A percentile compares a stretch with the other conserved stretches of the same genome.
Evolutionary conservation across 2,888 invertebrate species (phyloP).

Genomic region (Melolontha melolontha): DNA sequence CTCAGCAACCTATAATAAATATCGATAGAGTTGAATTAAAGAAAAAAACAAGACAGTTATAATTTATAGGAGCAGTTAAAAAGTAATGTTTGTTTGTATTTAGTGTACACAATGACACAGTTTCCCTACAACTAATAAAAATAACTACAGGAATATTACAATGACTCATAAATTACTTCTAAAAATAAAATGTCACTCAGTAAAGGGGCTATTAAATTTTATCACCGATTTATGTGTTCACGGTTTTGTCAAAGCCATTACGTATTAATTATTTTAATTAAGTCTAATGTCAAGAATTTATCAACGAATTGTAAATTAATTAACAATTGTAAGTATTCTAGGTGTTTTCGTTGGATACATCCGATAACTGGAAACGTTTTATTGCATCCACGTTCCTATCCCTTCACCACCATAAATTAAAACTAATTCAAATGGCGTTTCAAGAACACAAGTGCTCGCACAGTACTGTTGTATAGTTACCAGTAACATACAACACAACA

Average conservation of each 20-base stretch:
- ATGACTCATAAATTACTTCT: slow-evolving; percentile 42
- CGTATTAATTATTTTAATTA: slow-evolving; percentile 41
- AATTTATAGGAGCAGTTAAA: slow-evolving; percentile 37
- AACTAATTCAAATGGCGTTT: slow-evolving; percentile 20
- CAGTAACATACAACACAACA: no score
- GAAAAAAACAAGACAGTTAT: slow-evolving; percentile 17
- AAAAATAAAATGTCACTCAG: slow-evolving; percentile 43
- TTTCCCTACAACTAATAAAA: slow-evolving; percentile 44
- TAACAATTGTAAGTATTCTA: slow-evolving; percentile 32
- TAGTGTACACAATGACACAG: slow-evolving; percentile 37
- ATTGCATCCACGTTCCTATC: slow-evolving; percentile 7
- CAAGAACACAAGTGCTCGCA: not conserved
- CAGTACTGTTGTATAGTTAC: slow-evolving; percentile 2
- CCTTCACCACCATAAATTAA: slow-evolving; percentile 27
- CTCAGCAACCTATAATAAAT: no score
- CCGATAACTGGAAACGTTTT: slow-evolving; percentile 31
- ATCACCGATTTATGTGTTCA: slow-evolving; percentile 43
- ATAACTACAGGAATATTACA: slow-evolving; percentile 40
- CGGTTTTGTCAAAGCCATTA: slow-evolving; percentile 37
- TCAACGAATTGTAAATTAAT: slow-evolving; percentile 37
- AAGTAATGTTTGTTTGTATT: slow-evolving; percentile 36
- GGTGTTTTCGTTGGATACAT: slow-evolving; percentile 12
- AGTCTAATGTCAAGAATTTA: slow-evolving; percentile 27
- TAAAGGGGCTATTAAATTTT: slow-evolving; percentile 42
- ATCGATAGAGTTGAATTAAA: not conserved